A percentile compares a stretch with the other conserved stretches of the same genome.
phyloP scores from a whole-genome alignment of 2,888 invertebrate species.

The Cordilura impudica region DNA sequence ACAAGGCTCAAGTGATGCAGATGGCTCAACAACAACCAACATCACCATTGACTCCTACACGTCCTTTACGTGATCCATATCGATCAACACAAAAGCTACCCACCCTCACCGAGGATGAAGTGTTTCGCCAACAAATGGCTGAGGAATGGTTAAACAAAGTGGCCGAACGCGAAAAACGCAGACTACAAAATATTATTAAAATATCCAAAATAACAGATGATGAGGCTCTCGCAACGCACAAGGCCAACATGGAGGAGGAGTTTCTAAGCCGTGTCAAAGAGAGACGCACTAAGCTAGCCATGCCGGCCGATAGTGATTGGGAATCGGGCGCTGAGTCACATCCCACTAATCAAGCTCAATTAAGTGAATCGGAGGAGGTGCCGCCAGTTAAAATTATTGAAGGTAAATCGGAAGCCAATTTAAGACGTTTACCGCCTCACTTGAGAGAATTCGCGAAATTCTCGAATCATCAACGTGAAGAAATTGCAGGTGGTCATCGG shows the following conservation, averaged over 20 bases:
- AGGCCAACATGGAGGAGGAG: constrained; percentile 82
- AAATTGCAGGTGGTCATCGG: constrained; percentile 68
- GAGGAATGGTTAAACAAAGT: constrained; percentile 89
- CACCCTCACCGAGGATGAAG: constrained; percentile 84
- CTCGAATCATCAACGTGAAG: constrained; percentile 71
- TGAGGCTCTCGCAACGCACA: constrained; percentile 32
- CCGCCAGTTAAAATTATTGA: constrained; percentile 83
- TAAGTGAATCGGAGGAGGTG: constrained; percentile 72
- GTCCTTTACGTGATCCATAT: constrained; percentile 69
- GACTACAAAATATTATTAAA: constrained; percentile 88
- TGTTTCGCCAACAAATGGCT: constrained; percentile 89
- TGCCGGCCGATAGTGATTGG: constrained; percentile 83
- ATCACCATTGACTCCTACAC: constrained; percentile 31
- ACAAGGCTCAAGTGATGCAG: constrained; percentile 66
- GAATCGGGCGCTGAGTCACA: constrained; percentile 80
- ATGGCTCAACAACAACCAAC: constrained; percentile 25
- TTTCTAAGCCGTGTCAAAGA: constrained; percentile 87
- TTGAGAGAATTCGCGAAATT: constrained; percentile 87
- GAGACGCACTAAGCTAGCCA: constrained; percentile 84
- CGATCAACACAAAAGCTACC: constrained; percentile 74
- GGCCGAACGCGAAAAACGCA: constrained; percentile 87
- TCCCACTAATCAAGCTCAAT: constrained; percentile 65
- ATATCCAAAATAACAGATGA: constrained; percentile 81
- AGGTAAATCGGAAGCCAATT: constrained; percentile 81
- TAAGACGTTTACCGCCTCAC: constrained; percentile 85